Evolutionary conservation across 2,888 invertebrate genomes (phyloP).

Genomic region (Leucozona laternaria): DNA sequence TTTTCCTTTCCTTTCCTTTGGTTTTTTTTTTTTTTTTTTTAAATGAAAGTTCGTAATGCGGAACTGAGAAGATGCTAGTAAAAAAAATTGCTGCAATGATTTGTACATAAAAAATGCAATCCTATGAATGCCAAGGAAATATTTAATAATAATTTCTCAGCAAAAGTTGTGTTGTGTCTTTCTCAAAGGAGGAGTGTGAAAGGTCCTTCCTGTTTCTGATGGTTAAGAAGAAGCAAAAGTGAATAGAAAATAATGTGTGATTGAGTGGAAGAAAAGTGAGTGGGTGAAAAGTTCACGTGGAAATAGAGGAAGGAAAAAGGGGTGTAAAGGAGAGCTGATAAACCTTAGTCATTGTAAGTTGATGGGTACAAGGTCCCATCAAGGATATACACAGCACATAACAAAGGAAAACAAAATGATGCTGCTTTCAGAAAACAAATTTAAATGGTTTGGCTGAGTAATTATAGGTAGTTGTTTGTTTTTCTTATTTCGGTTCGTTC

Average conservation of each 20-base stretch:
- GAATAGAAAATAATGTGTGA: conserved; percentile 45
- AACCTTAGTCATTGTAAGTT: not conserved
- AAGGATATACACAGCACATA: conserved; percentile 13
- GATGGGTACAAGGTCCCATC: conserved; percentile 31
- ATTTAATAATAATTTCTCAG: conserved; percentile 64
- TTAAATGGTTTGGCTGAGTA: conserved; percentile 33
- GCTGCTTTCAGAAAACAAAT: conserved; percentile 22
- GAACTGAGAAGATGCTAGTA: conserved; percentile 29
- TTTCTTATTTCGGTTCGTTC: not conserved
- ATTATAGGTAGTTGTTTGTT: conserved; percentile 4
- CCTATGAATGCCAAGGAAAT: conserved; percentile 55
- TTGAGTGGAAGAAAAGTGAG: conserved; percentile 52
- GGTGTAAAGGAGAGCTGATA: not conserved
- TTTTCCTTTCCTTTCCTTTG: too few species aligned
- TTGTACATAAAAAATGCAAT: conserved; percentile 50
- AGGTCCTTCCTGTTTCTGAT: conserved; percentile 53
- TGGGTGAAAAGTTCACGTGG: conserved; percentile 16
- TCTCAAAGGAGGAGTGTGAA: conserved; percentile 43
- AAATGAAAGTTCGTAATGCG: conserved; percentile 52
- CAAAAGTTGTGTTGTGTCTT: conserved; percentile 37
- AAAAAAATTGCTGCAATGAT: conserved; percentile 49
- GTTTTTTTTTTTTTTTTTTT: conserved; percentile 8
- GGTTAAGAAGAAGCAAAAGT: conserved; percentile 14
- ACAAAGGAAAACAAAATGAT: conserved; percentile 9
- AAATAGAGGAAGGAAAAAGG: conserved; percentile 21